Percentiles rank a stretch among this genome's conserved stretches.
Evolutionary conservation across 2,797 vertebrate genomes (phyloP).

Genomic region (Ptychadena robeensis): DNA sequence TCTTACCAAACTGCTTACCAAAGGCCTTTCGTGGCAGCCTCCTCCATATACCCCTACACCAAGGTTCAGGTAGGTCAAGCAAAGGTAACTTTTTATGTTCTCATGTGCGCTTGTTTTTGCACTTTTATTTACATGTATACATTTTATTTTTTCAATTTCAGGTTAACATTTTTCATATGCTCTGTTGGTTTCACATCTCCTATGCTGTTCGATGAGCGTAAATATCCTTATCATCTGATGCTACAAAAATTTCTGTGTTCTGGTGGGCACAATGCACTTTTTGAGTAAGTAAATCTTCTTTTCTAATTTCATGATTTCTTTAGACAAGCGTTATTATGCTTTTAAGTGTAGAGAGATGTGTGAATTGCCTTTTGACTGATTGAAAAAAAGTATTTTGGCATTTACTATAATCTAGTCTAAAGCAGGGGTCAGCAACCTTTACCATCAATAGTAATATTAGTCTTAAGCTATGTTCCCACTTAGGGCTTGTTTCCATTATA

Average conservation of each 20-base stretch:
- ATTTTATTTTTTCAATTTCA: conserved; percentile 62
- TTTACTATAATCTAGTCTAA: too few relatives aligned
- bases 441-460: too few relatives aligned
- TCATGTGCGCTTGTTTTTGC: too few relatives aligned
- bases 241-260: conserved; percentile 96
- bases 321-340: too few relatives aligned
- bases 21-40: conserved; percentile 94
- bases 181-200: conserved; percentile 96
- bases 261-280: conserved; percentile 93
- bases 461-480: too few relatives aligned
- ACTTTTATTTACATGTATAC: not conserved
- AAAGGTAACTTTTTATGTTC: not conserved
- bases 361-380: not conserved
- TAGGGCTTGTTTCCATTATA: too few relatives aligned
- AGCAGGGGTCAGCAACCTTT: too few relatives aligned
- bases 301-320: not conserved
- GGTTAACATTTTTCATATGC: conserved; percentile 96
- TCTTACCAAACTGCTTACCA: conserved; percentile 92
- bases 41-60: conserved; percentile 94
- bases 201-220: conserved; percentile 95
- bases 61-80: conserved; percentile 83
- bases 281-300: conserved; percentile 82
- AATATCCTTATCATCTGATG: conserved; percentile 97
- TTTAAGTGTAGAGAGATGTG: too few relatives aligned
- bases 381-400: too few relatives aligned